A percentile compares a stretch with the other conserved stretches of the same genome.
phyloP scores from a whole-genome alignment of 2,888 invertebrate species.

The Hypolimnas misippus region DNA sequence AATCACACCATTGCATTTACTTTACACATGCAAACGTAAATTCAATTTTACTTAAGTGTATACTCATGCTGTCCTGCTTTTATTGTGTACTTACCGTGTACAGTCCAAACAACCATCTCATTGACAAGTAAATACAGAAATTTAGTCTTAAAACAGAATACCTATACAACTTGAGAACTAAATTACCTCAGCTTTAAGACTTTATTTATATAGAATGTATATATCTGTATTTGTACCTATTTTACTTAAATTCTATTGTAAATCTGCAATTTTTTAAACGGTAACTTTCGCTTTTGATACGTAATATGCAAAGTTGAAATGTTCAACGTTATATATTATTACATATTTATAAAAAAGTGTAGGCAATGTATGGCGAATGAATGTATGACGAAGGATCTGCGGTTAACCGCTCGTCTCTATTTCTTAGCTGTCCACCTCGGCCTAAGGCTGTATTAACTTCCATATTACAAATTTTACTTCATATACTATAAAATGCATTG shows the following conservation, averaged over 20 bases:
- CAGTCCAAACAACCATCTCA: slow-evolving; percentile 17
- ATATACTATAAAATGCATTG: not conserved
- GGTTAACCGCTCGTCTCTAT: slow-evolving; percentile 47
- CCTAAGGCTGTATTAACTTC: slow-evolving; percentile 7
- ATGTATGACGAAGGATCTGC: slow-evolving; percentile 30
- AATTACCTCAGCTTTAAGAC: not conserved
- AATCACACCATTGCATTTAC: slow-evolving; percentile 18
- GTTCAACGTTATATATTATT: too few relatives aligned
- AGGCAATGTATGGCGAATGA: slow-evolving; percentile 11
- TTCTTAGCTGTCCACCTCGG: slow-evolving; percentile 23
- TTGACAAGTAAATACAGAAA: slow-evolving; percentile 19
- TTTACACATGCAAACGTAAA: slow-evolving; percentile 24
- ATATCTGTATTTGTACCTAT: too few relatives aligned
- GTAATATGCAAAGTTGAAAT: too few relatives aligned
- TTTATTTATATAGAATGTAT: too few relatives aligned
- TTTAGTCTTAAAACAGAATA: not conserved
- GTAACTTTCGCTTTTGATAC: too few relatives aligned
- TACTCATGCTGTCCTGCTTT: slow-evolving; percentile 18
- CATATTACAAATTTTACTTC: slow-evolving; percentile 14
- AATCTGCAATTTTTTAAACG: too few relatives aligned
- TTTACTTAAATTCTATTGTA: too few relatives aligned
- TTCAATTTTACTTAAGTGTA: slow-evolving; percentile 26
- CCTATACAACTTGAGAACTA: not conserved
- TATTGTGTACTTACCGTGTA: slow-evolving; percentile 8
- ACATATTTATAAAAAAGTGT: not conserved